These are phyloP conservation scores for Brachyptera putata DNA, from an alignment of 2,888 invertebrate species.

Conservation along the genomic window DNA sequence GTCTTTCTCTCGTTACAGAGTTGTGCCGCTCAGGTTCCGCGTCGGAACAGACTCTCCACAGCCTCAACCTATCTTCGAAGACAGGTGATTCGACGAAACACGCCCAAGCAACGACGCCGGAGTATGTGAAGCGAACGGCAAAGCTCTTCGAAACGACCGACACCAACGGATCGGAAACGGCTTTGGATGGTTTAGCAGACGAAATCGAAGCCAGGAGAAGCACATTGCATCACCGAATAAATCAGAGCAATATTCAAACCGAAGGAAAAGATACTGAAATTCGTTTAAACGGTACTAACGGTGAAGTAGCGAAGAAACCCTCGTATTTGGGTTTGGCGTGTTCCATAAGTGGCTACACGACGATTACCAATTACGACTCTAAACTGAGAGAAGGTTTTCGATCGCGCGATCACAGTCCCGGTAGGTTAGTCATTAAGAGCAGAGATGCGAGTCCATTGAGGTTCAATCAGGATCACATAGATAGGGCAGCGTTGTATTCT, in stretches of 20 bases:
- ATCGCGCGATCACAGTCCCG: constrained; percentile 39
- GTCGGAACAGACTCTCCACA: constrained; percentile 49
- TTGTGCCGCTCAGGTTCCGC: constrained; percentile 40
- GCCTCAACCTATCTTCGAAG: constrained; percentile 43
- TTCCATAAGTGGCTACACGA: constrained; percentile 86
- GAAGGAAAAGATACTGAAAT: no score
- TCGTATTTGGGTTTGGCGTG: constrained; percentile 86
- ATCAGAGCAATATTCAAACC: no score
- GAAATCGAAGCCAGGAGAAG: no score
- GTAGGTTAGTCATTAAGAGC: constrained; percentile 34
- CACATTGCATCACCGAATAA: no score
- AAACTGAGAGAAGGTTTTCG: constrained; percentile 65
- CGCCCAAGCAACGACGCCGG: constrained; percentile 34
- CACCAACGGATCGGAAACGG: constrained; percentile 26
- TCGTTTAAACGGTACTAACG: no score
- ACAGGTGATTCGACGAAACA: constrained; percentile 25
- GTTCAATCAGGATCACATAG: constrained; percentile 20
- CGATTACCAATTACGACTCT: constrained; percentile 80
- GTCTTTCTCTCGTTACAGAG: constrained; percentile 10
- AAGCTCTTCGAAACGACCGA: constrained; percentile 35
- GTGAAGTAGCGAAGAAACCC: constrained; percentile 59
- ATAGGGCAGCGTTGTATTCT: neutral
- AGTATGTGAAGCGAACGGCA: constrained; percentile 46
- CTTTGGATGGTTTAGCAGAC: no score
- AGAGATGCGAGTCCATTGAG: constrained; percentile 35